phyloP scores from a whole-genome alignment of 1,140 invertebrate species.

The Trichoplusia ni region DNA sequence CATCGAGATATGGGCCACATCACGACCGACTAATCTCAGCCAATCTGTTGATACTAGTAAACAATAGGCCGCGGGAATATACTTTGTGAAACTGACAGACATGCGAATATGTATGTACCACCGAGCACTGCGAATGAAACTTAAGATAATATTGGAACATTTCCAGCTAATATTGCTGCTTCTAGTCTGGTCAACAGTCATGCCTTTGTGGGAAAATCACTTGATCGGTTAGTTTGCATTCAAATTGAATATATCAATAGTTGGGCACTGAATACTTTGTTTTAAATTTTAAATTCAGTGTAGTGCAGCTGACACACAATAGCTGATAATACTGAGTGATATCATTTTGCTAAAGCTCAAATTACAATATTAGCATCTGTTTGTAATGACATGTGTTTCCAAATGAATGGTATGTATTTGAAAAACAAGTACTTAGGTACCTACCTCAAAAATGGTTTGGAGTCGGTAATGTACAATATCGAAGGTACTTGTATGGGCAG shows the following conservation, averaged over 20 bases:
- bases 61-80: slow-evolving; percentile 38
- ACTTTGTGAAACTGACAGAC: slow-evolving; percentile 28
- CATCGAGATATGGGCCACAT: slow-evolving; percentile 54
- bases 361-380: slow-evolving; percentile 14
- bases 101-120: slow-evolving; percentile 14
- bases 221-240: too few relatives aligned
- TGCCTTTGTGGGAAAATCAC: too few relatives aligned
- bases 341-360: slow-evolving; percentile 5
- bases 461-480: too few relatives aligned
- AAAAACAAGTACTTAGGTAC: too few relatives aligned
- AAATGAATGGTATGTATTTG: background rate
- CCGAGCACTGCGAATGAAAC: too few relatives aligned
- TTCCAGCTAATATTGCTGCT: too few relatives aligned
- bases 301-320: background rate
- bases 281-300: background rate
- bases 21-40: slow-evolving; percentile 38
- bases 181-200: too few relatives aligned
- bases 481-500: background rate
- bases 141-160: too few relatives aligned
- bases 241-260: background rate
- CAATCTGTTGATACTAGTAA: slow-evolving; percentile 33
- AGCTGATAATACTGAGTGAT: background rate
- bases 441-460: too few relatives aligned
- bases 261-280: background rate
- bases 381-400: background rate